phyloP scores from a whole-genome alignment of 2,888 invertebrate species.

The Teinopalpus imperialis region DNA sequence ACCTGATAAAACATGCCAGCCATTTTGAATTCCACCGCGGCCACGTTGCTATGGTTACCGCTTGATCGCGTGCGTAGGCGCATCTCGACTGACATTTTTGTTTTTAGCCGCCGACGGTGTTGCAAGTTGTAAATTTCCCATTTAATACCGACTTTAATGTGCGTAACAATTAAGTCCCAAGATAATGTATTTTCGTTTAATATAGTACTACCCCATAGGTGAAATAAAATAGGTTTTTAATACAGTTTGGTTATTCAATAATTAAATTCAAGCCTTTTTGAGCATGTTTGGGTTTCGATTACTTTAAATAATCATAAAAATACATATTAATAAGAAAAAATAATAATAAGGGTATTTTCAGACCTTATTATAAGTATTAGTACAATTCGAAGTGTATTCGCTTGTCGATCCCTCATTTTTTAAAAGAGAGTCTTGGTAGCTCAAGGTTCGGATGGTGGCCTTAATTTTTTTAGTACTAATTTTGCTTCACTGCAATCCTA shows the following conservation, averaged over 20 bases:
- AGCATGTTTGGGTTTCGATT: not conserved
- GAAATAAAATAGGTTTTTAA: conserved; percentile 7
- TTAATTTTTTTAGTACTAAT: too few relatives aligned
- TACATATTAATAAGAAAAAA: too few relatives aligned
- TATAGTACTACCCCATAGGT: not conserved
- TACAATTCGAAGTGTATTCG: too few relatives aligned
- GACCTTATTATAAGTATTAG: too few relatives aligned
- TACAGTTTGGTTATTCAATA: conserved; percentile 1
- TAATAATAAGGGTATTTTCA: too few relatives aligned
- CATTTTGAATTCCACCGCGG: conserved; percentile 63
- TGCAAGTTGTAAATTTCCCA: conserved; percentile 26
- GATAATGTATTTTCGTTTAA: conserved; percentile 19
- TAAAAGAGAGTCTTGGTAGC: too few relatives aligned
- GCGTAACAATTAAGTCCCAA: conserved; percentile 20
- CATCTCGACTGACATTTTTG: conserved; percentile 29
- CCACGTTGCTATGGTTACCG: conserved; percentile 60
- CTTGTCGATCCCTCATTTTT: too few relatives aligned
- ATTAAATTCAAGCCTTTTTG: conserved; percentile 1
- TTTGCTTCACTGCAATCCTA: too few relatives aligned
- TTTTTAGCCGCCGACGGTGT: conserved; percentile 20
- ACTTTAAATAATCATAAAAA: not conserved
- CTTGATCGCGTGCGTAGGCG: conserved; percentile 55
- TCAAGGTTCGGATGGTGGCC: too few relatives aligned
- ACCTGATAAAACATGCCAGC: conserved; percentile 55
- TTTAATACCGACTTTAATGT: conserved; percentile 24